phyloP scores from a whole-genome alignment of 1,140 invertebrate genomes.

The Drosophila bocqueti region DNA sequence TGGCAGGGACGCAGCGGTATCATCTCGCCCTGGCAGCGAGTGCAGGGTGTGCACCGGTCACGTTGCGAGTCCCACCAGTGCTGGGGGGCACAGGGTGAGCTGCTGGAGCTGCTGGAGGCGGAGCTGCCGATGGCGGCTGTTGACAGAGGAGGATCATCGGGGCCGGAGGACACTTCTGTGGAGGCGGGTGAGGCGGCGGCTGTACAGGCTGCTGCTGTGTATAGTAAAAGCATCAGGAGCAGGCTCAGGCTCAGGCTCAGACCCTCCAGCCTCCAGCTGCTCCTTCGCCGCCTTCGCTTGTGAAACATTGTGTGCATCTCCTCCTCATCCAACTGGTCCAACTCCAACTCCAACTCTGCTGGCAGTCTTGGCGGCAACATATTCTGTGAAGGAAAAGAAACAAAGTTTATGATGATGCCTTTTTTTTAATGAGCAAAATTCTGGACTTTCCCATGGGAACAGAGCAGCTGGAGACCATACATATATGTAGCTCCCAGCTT shows the following conservation, averaged over 20 bases:
- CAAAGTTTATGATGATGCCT: neutral
- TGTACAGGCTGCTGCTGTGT: neutral
- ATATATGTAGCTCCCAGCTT: neutral
- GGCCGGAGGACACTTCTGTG: neutral
- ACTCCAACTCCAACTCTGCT: conserved; percentile 5
- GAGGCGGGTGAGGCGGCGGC: conserved; percentile 17
- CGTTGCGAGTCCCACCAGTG: conserved; percentile 81
- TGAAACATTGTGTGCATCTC: conserved; percentile 56
- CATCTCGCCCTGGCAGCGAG: conserved; percentile 76
- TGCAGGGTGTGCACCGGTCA: conserved; percentile 77
- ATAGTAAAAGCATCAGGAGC: conserved; percentile 13
- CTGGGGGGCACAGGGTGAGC: conserved; percentile 69
- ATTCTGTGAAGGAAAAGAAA: conserved; percentile 37
- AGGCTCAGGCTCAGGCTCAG: conserved; percentile 19
- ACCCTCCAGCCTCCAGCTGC: neutral
- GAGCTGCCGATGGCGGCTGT: neutral
- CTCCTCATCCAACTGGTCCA: neutral
- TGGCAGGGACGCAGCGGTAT: conserved; percentile 81
- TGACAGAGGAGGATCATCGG: neutral
- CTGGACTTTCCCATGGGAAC: conserved; percentile 46
- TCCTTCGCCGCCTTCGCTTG: conserved; percentile 62
- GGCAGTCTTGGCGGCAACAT: conserved; percentile 60
- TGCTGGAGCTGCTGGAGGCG: conserved; percentile 20
- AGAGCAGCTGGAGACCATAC: conserved; percentile 25
- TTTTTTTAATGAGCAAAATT: neutral